Base-by-base conservation (phyloP, 2,797 vertebrate genomes). In the Channallabes apus region DNA sequence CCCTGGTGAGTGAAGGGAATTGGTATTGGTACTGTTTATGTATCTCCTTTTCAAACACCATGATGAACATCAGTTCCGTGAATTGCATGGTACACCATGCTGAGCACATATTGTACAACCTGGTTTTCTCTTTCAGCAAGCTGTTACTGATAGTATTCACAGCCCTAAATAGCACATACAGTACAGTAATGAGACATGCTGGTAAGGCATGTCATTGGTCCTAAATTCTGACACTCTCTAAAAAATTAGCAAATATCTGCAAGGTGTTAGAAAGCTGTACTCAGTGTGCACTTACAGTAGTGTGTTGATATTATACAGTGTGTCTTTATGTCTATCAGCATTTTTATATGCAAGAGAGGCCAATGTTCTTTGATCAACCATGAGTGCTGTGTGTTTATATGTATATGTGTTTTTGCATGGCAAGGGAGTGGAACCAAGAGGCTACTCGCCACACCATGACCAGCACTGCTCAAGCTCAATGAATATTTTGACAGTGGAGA, bases 71-170 rank as follows among this genome's bases (percentile, higher is more conserved):
- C 14, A 20, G 3, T 51, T 14, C 20, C 1, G 2, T 5, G 14
- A 79, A n/a, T 62, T 62, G 12, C 35, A 64, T 32, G 41, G 22
- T 46, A 18, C 27, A 27, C 6, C 32, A 82, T 87, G 87, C 90
- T 89, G 89, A 88, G 86, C 87, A 85, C 41, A n/a, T 84, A 51
- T 51, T 12, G 11, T 51, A 86, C 82, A 88, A 87, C 90, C 85
- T 90, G 87, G 20, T 82, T 88, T 84, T 82, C 91, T 93, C 89
- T 89, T 84, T 68, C 7, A 38, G 82, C 88, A 91, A 94, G 94
- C 91, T 85, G 90, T 87, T 96, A 89, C 94, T 93, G 96, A 95
- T 92, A 92, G 89, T 90, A 88, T 87, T 65, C 75, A 87, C 89
- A 85, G 87, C 96, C 95, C 88, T 0, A 54, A 95, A 96, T 94